phyloP scores from a whole-genome alignment of 2,113 vertebrate genomes.

The Zeus faber region DNA sequence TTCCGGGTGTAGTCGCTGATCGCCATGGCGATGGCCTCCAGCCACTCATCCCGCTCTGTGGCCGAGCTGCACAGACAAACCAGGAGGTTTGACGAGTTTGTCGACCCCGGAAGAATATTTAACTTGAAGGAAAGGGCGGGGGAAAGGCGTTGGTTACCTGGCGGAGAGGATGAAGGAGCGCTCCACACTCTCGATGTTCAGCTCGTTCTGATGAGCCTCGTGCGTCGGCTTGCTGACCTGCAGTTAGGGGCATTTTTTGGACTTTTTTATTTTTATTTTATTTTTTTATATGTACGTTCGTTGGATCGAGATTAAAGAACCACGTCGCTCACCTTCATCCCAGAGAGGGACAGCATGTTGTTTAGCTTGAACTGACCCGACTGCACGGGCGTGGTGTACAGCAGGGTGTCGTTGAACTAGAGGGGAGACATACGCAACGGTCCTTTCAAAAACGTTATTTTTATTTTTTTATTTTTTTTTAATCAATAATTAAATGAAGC shows the following conservation, averaged over 20 bases:
- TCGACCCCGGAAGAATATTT: neutral
- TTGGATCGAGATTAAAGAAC: no score
- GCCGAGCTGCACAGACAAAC: constrained; percentile 78
- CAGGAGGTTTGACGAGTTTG: neutral
- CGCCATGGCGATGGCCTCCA: constrained; percentile 88
- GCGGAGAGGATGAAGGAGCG: constrained; percentile 97
- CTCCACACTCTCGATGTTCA: constrained; percentile 97
- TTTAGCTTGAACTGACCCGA: constrained; percentile 95
- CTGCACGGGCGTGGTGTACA: constrained; percentile 91
- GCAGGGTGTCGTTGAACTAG: constrained; percentile 91
- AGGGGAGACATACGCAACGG: constrained; percentile 28
- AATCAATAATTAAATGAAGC: no score
- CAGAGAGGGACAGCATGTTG: constrained; percentile 90
- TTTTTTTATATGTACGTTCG: no score
- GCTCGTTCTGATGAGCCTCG: constrained; percentile 94
- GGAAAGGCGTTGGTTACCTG: constrained; percentile 71
- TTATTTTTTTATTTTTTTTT: no score
- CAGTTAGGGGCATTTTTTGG: constrained; percentile 27
- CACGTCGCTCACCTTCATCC: constrained; percentile 86
- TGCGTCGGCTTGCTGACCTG: constrained; percentile 95
- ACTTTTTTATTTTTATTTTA: no score
- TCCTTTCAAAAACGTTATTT: no score
- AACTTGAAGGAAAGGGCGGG: neutral
- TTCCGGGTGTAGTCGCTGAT: constrained; percentile 92
- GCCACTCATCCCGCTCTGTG: constrained; percentile 91